Base-by-base conservation (phyloP, 2,888 invertebrate genomes). In the Cataglyphis altisquamis region DNA sequence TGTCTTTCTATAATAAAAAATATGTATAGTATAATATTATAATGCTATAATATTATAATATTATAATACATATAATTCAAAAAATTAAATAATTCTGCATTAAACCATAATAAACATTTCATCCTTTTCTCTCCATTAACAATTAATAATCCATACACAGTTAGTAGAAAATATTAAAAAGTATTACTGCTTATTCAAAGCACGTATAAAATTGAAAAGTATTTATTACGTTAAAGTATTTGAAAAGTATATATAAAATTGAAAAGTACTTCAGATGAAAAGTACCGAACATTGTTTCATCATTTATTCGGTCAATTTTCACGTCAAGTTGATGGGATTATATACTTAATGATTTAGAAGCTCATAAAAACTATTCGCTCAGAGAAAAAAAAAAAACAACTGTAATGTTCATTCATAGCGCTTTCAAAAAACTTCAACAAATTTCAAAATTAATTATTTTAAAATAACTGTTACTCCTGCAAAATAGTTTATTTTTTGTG, bases 361-460 rank as follows among this genome's bases (percentile, higher is more conserved):
- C 6, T 32, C 6, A 5, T 39, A 12, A 8, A 52, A 75, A 75
- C n/a, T 25, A 25, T 3, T 36, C 39, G 25, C 12, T 67, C 32
- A n/a, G n/a, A n/a, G 18, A 64, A 36, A 10, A n/a, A n/a, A n/a
- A n/a, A 21, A 12, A 66, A 21, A 12, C 3, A n/a, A 52, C 8
- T n/a, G 18, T 41, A 15, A 45, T n/a, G 36, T 6, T 60, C 25
- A 45, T 45, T 21, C 12, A 15, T 32, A 73, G n/a, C 41, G 10
- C 2, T 36, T 36, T 4, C 0, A 36, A 36, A 36, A 36, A 36
- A 36, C 6, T 36, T 36, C 36, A 6, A 36, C 0, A 0, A 74
- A 18, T 66, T 66, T 52, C 36, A 75, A 52, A 52, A 67, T 52
- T n/a, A 36, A 48, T 48, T 6, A 75, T 68, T 67, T 52, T 8